Evolutionary conservation across 2,797 vertebrate species (phyloP), one percentile per base, ranked within the genome.

Genomic region (Propithecus perrieri): DNA sequence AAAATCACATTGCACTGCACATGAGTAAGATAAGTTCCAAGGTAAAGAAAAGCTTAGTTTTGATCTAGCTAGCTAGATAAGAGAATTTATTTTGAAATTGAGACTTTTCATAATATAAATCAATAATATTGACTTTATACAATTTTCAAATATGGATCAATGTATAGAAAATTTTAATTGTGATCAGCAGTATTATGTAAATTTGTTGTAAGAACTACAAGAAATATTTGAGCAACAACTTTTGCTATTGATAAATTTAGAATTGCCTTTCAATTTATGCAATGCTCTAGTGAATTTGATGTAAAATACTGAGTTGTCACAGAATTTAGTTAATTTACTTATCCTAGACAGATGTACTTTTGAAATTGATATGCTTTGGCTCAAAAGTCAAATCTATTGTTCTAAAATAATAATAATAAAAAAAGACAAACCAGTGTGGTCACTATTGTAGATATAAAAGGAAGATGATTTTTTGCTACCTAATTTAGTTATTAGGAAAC

Each of bases 41-140:
- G 43, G 76, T 63, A 94, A 81, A 53, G 63, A 63, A 92, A 89
- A 92, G 0, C 24, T 80, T 59, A 74, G 78, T 95, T 95, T 87
- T 96, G 15, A 81, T 85, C 28, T 90, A 85, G 24, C 22, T 53
- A 53, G 17, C 5, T 30, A 78, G 55, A 85, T 30, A 41, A n/a
- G 38, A 75, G n/a, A 76, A 78, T 92, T 83, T 86, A 84, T 87
- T 80, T 93, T 55, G 9, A 95, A 91, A 71, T 5, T 13, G 9
- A 83, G 91, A 85, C 18, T 53, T 86, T 84, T 91, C 11, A 22
- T 76, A 53, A 74, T 53, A 41, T 33, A 71, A 65, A 71, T 90
- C 65, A 83, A 46, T 76, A 85, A 88, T 59, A 48, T 5, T n/a
- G 17, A 83, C 5, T 85, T 48, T 46, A 76, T 33, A 13, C 33